Base-by-base conservation (phyloP, 2,888 invertebrate genomes). In the Catocala sponsa region DNA sequence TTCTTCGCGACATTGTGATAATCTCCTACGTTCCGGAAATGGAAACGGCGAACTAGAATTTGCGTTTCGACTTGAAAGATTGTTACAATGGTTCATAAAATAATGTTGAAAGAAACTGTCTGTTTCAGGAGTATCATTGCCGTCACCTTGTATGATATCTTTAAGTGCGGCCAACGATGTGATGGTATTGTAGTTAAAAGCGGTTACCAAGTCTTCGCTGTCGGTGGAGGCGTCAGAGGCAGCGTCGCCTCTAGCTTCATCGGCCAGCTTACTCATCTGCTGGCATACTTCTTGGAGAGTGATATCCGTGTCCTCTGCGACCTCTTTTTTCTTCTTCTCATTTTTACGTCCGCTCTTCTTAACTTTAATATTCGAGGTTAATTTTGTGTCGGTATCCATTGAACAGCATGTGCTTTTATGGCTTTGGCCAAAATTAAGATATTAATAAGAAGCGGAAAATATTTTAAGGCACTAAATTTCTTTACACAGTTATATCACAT, bases 1-100 rank as follows among this genome's bases (percentile, higher is more conserved):
- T 90, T 98, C 98, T 85, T 98, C 98, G 65, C 97, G 95, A 85
- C 98, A 98, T 88, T 98, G 97, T 4, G 97, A 98, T 69, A 98
- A 88, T 11, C 98, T 95, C 38, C 97, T 94, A 5, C 96, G 94
- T 76, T 95, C 96, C 59, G 93, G 91, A 77, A 95, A 96, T 0
- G 95, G 92, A 72, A 95, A 92, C 43, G 95, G 87, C 51, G 90
- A 84, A 65, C 81, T 85, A 5, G 91, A 77, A 67, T 81, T 88
- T 0, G 88, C 77, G 25, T 95, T 95, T 61, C 96, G 93, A 65
- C 96, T 96, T 35, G 97, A 96, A 66, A 97, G 89, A 77, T 96
- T 95, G 84, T 96, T 97, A 71, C 96, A 96, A 83, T 97, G 97
- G 73, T 96, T 96, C 88, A 96, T 95, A 86, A 97, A 97, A 83